These are phyloP conservation scores for Patella vulgata DNA, from an alignment of 1,140 invertebrate genomes.

Conservation along the genomic window DNA sequence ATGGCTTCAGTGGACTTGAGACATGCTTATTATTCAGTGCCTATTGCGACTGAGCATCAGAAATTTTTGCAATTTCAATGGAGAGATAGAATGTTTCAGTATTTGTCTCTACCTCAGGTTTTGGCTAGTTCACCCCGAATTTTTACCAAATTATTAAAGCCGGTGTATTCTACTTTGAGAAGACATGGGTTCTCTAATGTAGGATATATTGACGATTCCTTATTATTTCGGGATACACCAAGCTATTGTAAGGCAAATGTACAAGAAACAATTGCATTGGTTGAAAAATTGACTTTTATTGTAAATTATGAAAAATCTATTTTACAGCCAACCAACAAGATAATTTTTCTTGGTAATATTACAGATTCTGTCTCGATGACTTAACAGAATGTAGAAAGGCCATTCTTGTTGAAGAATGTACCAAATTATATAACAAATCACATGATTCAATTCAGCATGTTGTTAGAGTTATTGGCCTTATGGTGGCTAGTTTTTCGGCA, in stretches of 20 bases:
- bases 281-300: slow-evolving; percentile 5
- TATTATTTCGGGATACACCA: neutral
- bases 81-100: slow-evolving; percentile 19
- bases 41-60: slow-evolving; percentile 6
- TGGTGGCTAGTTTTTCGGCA: no score
- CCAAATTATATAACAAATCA: no score
- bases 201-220: slow-evolving; percentile 13
- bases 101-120: slow-evolving; percentile 22
- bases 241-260: slow-evolving; percentile 12
- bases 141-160: slow-evolving; percentile 22
- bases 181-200: neutral
- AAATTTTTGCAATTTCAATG: slow-evolving; percentile 33
- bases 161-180: slow-evolving; percentile 14
- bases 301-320: slow-evolving; percentile 12
- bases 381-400: no score
- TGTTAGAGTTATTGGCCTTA: no score
- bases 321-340: no score
- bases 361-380: slow-evolving; percentile 10
- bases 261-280: neutral
- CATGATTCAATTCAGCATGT: no score
- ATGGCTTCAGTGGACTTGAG: slow-evolving; percentile 27
- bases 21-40: slow-evolving; percentile 32
- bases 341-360: slow-evolving; percentile 8
- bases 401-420: no score
- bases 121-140: slow-evolving; percentile 13